Percentiles rank a stretch among this genome's conserved stretches.
These are phyloP conservation scores for Pristionchus exspectatus DNA, from an alignment of 2,888 invertebrate species.

Conservation along the genomic window DNA sequence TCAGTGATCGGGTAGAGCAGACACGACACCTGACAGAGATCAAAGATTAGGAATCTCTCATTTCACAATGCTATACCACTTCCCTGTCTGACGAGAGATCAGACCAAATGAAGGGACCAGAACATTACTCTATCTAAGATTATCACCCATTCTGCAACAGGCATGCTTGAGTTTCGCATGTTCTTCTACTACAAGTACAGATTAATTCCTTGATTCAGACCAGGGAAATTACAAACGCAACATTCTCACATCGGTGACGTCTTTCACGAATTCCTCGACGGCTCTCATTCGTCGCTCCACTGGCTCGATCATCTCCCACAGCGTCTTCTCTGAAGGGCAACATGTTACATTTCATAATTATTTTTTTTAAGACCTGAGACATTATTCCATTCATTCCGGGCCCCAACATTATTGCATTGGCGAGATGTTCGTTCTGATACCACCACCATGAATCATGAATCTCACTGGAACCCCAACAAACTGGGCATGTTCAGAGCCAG, in stretches of 20 bases:
- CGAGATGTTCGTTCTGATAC: background rate
- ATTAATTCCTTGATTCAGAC: too few species aligned
- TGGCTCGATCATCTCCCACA: slow-evolving; percentile 93
- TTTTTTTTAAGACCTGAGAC: too few species aligned
- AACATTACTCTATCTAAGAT: too few species aligned
- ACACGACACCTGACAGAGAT: slow-evolving; percentile 11
- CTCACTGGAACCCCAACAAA: too few species aligned
- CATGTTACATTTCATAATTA: background rate
- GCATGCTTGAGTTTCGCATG: too few species aligned
- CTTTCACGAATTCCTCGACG: slow-evolving; percentile 88
- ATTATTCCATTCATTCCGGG: too few species aligned
- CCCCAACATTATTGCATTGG: background rate
- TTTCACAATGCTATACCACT: background rate
- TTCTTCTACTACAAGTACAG: too few species aligned
- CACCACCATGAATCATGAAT: background rate
- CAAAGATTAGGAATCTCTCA: background rate
- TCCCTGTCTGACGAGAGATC: too few species aligned
- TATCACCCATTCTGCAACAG: too few species aligned
- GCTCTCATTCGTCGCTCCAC: slow-evolving; percentile 86
- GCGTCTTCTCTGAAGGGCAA: slow-evolving; percentile 85
- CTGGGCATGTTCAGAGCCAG: too few species aligned
- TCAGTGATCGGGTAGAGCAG: slow-evolving; percentile 87
- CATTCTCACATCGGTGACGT: slow-evolving; percentile 85
- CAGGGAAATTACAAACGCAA: too few species aligned
- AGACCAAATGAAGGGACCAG: too few species aligned